phyloP scores from a whole-genome alignment of 2,113 vertebrate genomes.

The Oryzias javanicus region DNA sequence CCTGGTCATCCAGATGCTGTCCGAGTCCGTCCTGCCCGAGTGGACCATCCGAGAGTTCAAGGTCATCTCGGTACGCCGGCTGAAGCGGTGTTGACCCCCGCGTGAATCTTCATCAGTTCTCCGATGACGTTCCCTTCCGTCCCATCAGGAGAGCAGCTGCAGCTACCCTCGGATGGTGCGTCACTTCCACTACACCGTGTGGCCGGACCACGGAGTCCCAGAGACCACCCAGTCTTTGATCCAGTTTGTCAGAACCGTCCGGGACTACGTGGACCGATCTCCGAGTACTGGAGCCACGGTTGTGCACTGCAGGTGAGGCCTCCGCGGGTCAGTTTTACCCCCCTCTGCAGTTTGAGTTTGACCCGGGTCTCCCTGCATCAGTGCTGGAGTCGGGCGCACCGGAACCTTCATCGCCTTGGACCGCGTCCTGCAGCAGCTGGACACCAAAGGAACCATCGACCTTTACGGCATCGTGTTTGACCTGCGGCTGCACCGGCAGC shows the following conservation, averaged over 20 bases:
- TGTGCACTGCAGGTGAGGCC: slow-evolving; percentile 91
- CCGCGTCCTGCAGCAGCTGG: slow-evolving; percentile 89
- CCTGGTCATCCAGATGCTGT: slow-evolving; percentile 91
- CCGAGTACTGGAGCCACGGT: slow-evolving; percentile 84
- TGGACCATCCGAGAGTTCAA: slow-evolving; percentile 98
- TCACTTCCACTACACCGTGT: slow-evolving; percentile 97
- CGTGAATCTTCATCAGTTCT: background rate
- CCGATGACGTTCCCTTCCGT: background rate
- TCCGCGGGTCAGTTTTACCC: too few species aligned
- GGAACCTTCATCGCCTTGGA: slow-evolving; percentile 95
- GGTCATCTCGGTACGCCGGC: slow-evolving; percentile 79
- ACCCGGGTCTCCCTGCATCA: slow-evolving; percentile 21
- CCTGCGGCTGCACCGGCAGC: slow-evolving; percentile 88
- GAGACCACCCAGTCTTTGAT: slow-evolving; percentile 94
- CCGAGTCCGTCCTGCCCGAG: slow-evolving; percentile 91
- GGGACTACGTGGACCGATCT: slow-evolving; percentile 90
- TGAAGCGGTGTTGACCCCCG: too few species aligned
- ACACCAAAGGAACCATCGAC: slow-evolving; percentile 86
- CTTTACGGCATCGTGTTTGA: slow-evolving; percentile 90
- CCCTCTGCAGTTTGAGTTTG: background rate
- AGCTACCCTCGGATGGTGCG: slow-evolving; percentile 83
- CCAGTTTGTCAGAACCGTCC: slow-evolving; percentile 92
- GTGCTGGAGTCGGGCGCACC: slow-evolving; percentile 94
- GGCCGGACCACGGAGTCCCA: slow-evolving; percentile 96
- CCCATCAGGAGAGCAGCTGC: slow-evolving; percentile 84